Base-by-base conservation (phyloP, 2,888 invertebrate genomes). In the Kuschelorhynchus macadamiae region DNA sequence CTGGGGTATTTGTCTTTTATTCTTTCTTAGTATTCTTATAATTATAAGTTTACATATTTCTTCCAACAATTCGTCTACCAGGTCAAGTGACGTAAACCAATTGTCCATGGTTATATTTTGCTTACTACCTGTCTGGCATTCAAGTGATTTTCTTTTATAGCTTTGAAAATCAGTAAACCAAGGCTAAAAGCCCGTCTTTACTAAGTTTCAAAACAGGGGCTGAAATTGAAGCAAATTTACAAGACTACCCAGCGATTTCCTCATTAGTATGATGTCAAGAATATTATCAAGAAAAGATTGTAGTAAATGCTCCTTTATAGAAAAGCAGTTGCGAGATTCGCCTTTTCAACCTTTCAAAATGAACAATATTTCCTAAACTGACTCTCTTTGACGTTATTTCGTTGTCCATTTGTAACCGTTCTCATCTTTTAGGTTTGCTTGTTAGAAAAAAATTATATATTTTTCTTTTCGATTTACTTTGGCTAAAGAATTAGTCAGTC, bases 61-160 rank as follows among this genome's bases (percentile, higher is more conserved):
- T 65, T 74, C 57, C 39, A 78, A 71, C 44, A 80, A 52, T 12
- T 70, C 57, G 62, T 77, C 75, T 4, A 76, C 78, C n/a, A 80
- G 57, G 12, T 74, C 65, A 21, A 80, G 73, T 20, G 77, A 80
- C 9, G 79, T 78, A 57, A 80, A 81, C 79, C 79, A 79, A 65
- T 81, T 81, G 65, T 81, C 79, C 71, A 73, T 74, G 25, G 7
- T 25, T 5, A 25, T 25, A 7, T 25, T 25, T 5, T 7, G 42
- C 75, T 77, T 73, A 25, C 59, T 71, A 33, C 77, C 77, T n/a
- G n/a, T n/a, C n/a, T n/a, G n/a, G n/a, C n/a, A n/a, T n/a, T 59
- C 75, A 73, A 47, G 30, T 42, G 44, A 47, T 59, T 36, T n/a
- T 47, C 42, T 30, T 59, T 59, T 20, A 32, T 59, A 1, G 32